Evolutionary conservation across 2,888 invertebrate genomes (phyloP), one percentile per base, ranked within the genome.

Genomic region (Lasius platythorax): DNA sequence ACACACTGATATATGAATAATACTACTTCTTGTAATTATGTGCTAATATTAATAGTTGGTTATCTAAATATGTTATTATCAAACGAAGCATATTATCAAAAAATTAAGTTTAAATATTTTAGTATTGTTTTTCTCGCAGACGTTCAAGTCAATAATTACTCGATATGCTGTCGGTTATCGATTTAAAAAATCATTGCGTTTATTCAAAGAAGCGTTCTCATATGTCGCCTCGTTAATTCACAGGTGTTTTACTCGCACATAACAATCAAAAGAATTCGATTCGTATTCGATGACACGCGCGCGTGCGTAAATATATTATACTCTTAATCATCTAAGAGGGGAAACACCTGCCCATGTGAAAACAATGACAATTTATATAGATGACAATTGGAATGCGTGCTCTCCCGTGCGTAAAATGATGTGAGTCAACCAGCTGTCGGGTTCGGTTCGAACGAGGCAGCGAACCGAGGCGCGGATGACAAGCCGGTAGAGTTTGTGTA

Each of bases 281-380:
- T 76, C 18, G 23, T 18, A 68, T 23, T 18, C 8, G 33, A 18
- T 28, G n/a, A 43, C 56, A 56, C 9, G 15, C 56, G 75, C 79
- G 8, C 28, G 46, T 56, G 53, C 33, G 70, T 43, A 82, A 61
- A 70, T 66, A 84, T 37, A 56, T 40, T 40, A 67, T 63, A 50
- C 66, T 18, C 63, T 83, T 87, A 82, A 84, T 84, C 84, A 82
- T 58, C 58, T 63, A 50, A 37, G 81, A 58, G 83, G 56, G 46
- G 18, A 3, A 84, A 78, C 90, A 89, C 87, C 88, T 88, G 90
- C 84, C 84, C 84, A 43, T 30, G 81, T 81, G 86, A 87, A 86
- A 89, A 91, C 85, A 91, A 89, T 89, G 89, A 91, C 84, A 85
- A 91, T 89, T 89, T 87, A 81, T 85, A 86, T 84, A 76, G 87